Evolutionary conservation across 2,888 invertebrate species (phyloP).

Genomic region (Phragmatobia fuliginosa): DNA sequence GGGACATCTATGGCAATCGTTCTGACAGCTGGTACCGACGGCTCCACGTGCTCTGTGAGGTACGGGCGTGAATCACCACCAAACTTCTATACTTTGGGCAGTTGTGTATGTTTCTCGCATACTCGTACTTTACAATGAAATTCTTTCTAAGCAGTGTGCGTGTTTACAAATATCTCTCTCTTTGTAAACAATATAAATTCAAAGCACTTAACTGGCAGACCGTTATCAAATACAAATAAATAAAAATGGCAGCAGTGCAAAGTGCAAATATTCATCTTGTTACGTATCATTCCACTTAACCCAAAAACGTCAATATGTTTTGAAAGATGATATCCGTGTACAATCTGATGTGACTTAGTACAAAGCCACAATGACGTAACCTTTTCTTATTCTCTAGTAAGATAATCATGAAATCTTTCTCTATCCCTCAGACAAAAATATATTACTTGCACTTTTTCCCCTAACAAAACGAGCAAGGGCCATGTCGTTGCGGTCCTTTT

Average conservation of each 20-base stretch:
- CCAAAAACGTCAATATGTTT: conserved; percentile 14
- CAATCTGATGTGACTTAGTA: conserved; percentile 17
- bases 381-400: conserved; percentile 18
- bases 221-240: too few relatives aligned
- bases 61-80: too few relatives aligned
- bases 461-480: conserved; percentile 12
- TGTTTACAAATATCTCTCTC: neutral
- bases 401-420: conserved; percentile 22
- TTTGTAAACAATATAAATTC: neutral
- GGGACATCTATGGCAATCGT: too few relatives aligned
- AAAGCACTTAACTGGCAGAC: neutral
- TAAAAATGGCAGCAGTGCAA: neutral
- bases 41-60: too few relatives aligned
- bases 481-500: conserved; percentile 14
- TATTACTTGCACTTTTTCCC: conserved; percentile 22
- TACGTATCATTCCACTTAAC: conserved; percentile 9
- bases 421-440: conserved; percentile 22
- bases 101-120: too few relatives aligned
- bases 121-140: too few relatives aligned
- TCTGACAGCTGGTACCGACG: too few relatives aligned
- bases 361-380: conserved; percentile 20
- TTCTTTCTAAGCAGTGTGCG: too few relatives aligned
- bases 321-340: conserved; percentile 8
- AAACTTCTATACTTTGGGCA: too few relatives aligned
- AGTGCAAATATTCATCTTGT: neutral